Conservation (phyloP, 2,797 vertebrate genomes). For the Sebastes oblongus region DNA sequence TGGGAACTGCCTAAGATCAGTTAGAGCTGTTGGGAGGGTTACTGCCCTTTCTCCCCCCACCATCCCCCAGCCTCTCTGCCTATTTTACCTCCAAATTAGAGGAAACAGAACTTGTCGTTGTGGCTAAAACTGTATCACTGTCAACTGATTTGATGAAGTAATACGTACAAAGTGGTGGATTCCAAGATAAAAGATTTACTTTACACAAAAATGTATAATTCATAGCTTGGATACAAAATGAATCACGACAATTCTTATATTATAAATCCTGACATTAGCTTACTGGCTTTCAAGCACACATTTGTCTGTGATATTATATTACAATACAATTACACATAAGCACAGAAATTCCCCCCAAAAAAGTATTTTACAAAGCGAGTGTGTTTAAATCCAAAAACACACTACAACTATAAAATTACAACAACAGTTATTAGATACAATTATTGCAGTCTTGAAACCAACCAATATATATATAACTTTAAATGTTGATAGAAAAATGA, state of each 20-base stretch:
- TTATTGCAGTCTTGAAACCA: neutral
- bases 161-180: neutral
- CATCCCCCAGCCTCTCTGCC: neutral
- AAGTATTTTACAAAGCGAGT: neutral
- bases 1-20: conserved; percentile 43
- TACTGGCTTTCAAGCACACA: neutral
- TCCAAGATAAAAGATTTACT: neutral
- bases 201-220: neutral
- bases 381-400: neutral
- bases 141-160: neutral
- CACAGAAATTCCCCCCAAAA: neutral
- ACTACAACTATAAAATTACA: neutral
- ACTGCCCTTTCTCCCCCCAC: neutral
- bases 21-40: conserved; percentile 20
- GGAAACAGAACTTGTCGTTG: conserved; percentile 4
- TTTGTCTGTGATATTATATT: neutral
- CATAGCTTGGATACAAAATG: neutral
- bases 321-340: neutral
- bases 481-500: neutral
- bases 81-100: conserved; percentile 9
- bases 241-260: neutral
- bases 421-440: neutral
- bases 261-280: neutral
- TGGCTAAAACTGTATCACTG: neutral
- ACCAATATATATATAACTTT: neutral